Percentiles rank a stretch among this genome's conserved stretches.
phyloP scores from a whole-genome alignment of 2,888 invertebrate species.

The Hymenopus coronatus region DNA sequence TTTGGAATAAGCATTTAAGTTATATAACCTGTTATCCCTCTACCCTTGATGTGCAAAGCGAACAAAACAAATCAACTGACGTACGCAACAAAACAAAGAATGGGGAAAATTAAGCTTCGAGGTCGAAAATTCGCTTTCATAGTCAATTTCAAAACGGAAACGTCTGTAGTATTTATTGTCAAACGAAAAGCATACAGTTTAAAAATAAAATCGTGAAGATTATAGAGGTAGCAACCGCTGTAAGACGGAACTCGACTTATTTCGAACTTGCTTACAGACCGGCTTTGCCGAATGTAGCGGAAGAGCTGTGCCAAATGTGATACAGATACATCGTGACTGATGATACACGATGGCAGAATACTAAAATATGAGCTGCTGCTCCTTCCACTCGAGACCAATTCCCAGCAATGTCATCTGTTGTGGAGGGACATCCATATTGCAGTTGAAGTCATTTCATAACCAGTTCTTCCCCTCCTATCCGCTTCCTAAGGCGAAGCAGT shows the following conservation, averaged over 20 bases:
- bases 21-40: no score
- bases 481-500: background rate
- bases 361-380: slow-evolving; percentile 4
- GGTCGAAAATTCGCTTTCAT: no score
- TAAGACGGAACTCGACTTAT: background rate
- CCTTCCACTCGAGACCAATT: background rate
- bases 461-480: background rate
- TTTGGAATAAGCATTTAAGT: no score
- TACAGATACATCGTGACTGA: slow-evolving; percentile 15
- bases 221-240: no score
- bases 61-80: no score
- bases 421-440: slow-evolving; percentile 10
- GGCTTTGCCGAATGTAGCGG: background rate
- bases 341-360: slow-evolving; percentile 9
- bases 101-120: no score
- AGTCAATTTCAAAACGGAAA: background rate
- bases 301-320: slow-evolving; percentile 14
- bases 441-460: slow-evolving; percentile 5
- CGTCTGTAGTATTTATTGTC: background rate
- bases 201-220: no score
- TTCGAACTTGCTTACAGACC: background rate
- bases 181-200: background rate
- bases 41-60: no score
- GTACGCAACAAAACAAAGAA: no score
- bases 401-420: slow-evolving; percentile 18